phyloP scores from a whole-genome alignment of 2,888 invertebrate species.

The Pelosia muscerda region DNA sequence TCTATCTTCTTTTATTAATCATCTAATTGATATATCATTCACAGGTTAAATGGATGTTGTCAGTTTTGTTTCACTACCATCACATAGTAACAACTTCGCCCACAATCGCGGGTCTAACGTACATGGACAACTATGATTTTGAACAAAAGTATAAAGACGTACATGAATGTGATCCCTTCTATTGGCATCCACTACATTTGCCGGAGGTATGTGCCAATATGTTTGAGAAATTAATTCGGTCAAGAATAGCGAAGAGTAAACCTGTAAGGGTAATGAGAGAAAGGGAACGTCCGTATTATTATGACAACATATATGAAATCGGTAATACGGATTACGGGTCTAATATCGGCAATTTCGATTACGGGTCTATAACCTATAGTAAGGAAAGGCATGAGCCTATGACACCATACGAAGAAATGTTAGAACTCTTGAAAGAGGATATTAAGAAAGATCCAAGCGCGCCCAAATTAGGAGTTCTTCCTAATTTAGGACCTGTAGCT shows the following conservation, averaged over 20 bases:
- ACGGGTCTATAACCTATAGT: neutral
- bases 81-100: conserved; percentile 42
- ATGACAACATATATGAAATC: neutral
- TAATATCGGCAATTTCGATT: neutral
- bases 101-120: conserved; percentile 76
- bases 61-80: conserved; percentile 36
- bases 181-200: conserved; percentile 78
- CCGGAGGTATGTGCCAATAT: conserved; percentile 70
- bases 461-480: conserved; percentile 62
- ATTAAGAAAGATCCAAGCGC: conserved; percentile 61
- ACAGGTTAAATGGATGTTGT: conserved; percentile 50
- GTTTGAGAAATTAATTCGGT: conserved; percentile 67
- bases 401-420: conserved; percentile 63
- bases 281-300: conserved; percentile 7
- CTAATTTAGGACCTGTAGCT: conserved; percentile 68
- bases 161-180: conserved; percentile 75
- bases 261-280: conserved; percentile 58
- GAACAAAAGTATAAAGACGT: conserved; percentile 69
- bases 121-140: conserved; percentile 75
- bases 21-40: conserved; percentile 28
- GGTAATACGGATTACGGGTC: neutral
- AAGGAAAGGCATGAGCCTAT: conserved; percentile 5
- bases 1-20: neutral
- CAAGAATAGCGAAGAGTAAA: conserved; percentile 48
- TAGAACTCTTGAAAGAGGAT: conserved; percentile 65